phyloP scores from a whole-genome alignment of 2,888 invertebrate species.

The Amphipyra berbera region DNA sequence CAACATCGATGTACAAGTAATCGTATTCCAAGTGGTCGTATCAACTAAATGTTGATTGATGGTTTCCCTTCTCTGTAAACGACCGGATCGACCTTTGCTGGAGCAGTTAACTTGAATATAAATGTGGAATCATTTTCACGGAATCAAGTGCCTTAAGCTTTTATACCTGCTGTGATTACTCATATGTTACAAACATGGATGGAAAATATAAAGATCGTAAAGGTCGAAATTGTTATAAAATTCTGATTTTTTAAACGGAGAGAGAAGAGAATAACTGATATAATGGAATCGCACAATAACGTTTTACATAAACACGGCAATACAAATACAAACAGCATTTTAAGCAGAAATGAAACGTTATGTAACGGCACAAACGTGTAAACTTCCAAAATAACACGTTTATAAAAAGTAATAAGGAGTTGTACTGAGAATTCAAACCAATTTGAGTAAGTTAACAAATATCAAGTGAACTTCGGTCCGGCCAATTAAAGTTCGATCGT shows the following conservation, averaged over 20 bases:
- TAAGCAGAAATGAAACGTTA: conserved; percentile 37
- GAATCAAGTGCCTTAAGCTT: conserved; percentile 50
- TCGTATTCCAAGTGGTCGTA: conserved; percentile 83
- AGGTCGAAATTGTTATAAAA: conserved; percentile 29
- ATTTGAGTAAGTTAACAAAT: conserved; percentile 59
- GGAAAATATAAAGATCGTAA: conserved; percentile 22
- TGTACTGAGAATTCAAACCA: conserved; percentile 39
- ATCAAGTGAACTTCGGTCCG: conserved; percentile 63
- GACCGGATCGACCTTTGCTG: conserved; percentile 74
- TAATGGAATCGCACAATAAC: conserved; percentile 27
- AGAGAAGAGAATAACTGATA: conserved; percentile 16
- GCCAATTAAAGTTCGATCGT: conserved; percentile 82
- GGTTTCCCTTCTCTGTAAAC: conserved; percentile 78
- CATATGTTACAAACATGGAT: conserved; percentile 28
- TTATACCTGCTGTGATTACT: conserved; percentile 43
- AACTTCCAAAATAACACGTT: conserved; percentile 23
- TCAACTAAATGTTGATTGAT: conserved; percentile 85
- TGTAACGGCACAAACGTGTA: conserved; percentile 41
- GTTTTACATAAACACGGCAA: conserved; percentile 42
- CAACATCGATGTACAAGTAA: conserved; percentile 81
- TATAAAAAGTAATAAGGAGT: conserved; percentile 27
- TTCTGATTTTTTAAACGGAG: conserved; percentile 26
- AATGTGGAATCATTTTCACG: conserved; percentile 62
- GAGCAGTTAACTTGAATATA: conserved; percentile 68
- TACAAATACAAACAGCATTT: conserved; percentile 35